phyloP scores from a whole-genome alignment of 2,888 invertebrate genomes.

The Ferrisia virgata region DNA sequence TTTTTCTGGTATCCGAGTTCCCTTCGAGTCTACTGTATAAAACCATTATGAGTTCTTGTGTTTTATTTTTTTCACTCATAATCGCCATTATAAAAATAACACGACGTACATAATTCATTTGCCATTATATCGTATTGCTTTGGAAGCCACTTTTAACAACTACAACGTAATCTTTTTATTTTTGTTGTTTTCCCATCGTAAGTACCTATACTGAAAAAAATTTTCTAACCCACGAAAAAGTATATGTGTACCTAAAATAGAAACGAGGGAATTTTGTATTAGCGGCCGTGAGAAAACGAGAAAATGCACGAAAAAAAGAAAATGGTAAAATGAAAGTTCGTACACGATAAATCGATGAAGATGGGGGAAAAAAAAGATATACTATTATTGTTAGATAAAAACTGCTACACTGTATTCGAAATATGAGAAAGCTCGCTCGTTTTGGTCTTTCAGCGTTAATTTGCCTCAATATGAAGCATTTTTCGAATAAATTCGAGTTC shows the following conservation, averaged over 20 bases:
- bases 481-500: slow-evolving; percentile 32
- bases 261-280: not conserved
- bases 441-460: slow-evolving; percentile 11
- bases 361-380: not conserved
- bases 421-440: not conserved
- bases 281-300: not conserved
- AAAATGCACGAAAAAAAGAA: not conserved
- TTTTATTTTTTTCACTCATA: not conserved
- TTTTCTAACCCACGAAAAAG: not conserved
- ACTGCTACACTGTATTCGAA: not conserved
- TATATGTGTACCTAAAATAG: not conserved
- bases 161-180: not conserved
- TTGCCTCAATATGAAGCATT: slow-evolving; percentile 31
- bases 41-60: not conserved
- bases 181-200: not conserved
- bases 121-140: not conserved
- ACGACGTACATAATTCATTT: not conserved
- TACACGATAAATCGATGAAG: not conserved
- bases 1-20: not conserved
- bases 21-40: not conserved
- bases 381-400: no score
- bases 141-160: not conserved
- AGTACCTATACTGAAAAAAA: not conserved
- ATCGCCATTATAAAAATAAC: not conserved
- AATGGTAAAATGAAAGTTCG: not conserved